Conservation (phyloP, 2,113 vertebrate genomes). For the Nothocercus nigrocapillus region DNA sequence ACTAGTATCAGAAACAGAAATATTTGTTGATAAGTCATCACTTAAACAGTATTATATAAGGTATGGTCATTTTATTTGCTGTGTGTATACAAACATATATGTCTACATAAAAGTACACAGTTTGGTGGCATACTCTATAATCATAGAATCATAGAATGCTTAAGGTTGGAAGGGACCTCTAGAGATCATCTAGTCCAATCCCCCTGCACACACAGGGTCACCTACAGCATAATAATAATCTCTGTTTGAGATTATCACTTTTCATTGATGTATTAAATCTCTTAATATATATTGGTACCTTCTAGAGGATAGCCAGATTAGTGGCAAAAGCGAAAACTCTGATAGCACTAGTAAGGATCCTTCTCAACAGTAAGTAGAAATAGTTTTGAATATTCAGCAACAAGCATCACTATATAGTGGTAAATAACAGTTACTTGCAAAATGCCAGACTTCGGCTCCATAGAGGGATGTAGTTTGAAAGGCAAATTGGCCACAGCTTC, state of each 20-base stretch:
- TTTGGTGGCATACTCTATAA: neutral
- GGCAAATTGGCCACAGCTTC: neutral
- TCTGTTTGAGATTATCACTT: neutral
- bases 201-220: too few relatives aligned
- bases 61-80: neutral
- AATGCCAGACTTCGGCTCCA: neutral
- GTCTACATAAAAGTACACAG: too few relatives aligned
- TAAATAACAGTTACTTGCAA: conserved; percentile 9
- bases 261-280: neutral
- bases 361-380: neutral
- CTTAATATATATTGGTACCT: neutral
- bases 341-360: neutral
- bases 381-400: neutral
- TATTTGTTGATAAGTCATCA: neutral
- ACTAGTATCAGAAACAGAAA: neutral
- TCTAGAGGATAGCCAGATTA: neutral
- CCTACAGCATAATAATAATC: neutral
- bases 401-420: neutral
- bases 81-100: too few relatives aligned
- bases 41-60: neutral
- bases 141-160: too few relatives aligned
- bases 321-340: neutral
- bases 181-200: too few relatives aligned
- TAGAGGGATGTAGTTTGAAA: conserved; percentile 12
- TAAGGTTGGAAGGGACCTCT: too few relatives aligned